These are phyloP conservation scores for Stictocephala bisonia DNA, from an alignment of 2,888 invertebrate genomes.

Conservation along the genomic window DNA sequence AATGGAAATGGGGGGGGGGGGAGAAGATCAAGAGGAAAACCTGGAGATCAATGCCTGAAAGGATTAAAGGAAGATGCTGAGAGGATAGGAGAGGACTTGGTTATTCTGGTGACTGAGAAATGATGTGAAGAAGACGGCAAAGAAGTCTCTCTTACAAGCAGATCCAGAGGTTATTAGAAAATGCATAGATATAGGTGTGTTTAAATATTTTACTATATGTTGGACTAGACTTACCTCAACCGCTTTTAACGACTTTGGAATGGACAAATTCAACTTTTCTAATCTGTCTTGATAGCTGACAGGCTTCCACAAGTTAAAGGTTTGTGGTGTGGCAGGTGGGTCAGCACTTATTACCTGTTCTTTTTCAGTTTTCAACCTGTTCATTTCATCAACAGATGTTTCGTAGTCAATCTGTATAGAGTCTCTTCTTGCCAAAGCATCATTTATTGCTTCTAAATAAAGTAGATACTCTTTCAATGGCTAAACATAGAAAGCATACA, in stretches of 20 bases:
- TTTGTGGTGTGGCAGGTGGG: slow-evolving; percentile 58
- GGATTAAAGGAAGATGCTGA: too few species aligned
- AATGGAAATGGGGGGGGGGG: too few species aligned
- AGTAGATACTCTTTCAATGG: slow-evolving; percentile 71
- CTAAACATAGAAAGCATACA: slow-evolving; percentile 61
- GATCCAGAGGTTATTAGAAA: too few species aligned
- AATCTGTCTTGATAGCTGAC: slow-evolving; percentile 69
- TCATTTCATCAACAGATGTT: slow-evolving; percentile 71
- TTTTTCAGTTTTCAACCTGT: slow-evolving; percentile 71
- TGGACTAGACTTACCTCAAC: slow-evolving; percentile 60
- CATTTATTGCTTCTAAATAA: slow-evolving; percentile 76
- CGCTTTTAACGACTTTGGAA: slow-evolving; percentile 58
- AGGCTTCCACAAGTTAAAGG: slow-evolving; percentile 70
- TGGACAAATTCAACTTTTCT: slow-evolving; percentile 63
- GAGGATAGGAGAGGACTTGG: too few species aligned
- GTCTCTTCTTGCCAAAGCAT: slow-evolving; percentile 72
- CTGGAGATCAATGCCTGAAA: too few species aligned
- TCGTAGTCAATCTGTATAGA: slow-evolving; percentile 74
- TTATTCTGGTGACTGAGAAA: too few species aligned
- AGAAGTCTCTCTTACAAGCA: too few species aligned
- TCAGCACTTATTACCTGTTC: slow-evolving; percentile 63
- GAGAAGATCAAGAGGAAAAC: too few species aligned
- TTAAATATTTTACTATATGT: too few species aligned
- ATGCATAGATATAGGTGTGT: too few species aligned
- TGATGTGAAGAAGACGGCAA: too few species aligned